phyloP scores from a whole-genome alignment of 2,888 invertebrate species.

The Drosophila lutescens region DNA sequence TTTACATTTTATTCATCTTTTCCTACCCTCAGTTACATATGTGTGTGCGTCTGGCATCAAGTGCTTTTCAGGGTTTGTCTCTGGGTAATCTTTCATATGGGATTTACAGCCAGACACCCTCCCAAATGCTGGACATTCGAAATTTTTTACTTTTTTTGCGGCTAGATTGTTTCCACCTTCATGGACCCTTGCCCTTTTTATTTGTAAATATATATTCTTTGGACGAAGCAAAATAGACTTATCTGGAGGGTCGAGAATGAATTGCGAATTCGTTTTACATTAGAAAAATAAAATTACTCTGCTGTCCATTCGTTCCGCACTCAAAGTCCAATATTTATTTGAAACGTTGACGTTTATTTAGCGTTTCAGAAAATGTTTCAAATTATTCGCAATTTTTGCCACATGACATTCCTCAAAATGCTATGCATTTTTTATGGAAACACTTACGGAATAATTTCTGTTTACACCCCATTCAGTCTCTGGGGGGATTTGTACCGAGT shows the following conservation, averaged over 20 bases:
- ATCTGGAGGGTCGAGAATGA: slow-evolving; percentile 26
- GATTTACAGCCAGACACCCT: slow-evolving; percentile 81
- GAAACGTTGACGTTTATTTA: slow-evolving; percentile 14
- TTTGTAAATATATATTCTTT: slow-evolving; percentile 75
- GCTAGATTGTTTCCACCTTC: slow-evolving; percentile 46
- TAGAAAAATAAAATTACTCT: slow-evolving; percentile 17
- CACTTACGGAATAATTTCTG: slow-evolving; percentile 77
- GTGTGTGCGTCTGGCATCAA: slow-evolving; percentile 38
- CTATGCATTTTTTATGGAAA: slow-evolving; percentile 70
- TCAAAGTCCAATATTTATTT: slow-evolving; percentile 24
- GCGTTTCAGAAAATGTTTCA: slow-evolving; percentile 8
- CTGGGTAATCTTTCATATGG: slow-evolving; percentile 82
- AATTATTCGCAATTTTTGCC: slow-evolving; percentile 12
- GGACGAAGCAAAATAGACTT: slow-evolving; percentile 30
- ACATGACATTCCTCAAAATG: slow-evolving; percentile 36
- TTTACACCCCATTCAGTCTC: slow-evolving; percentile 40
- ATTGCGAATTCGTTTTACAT: slow-evolving; percentile 45
- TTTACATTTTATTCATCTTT: slow-evolving; percentile 76
- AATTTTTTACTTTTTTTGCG: slow-evolving; percentile 45
- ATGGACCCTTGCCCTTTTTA: slow-evolving; percentile 50
- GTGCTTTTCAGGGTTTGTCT: slow-evolving; percentile 48
- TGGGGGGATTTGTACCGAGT: slow-evolving; percentile 41
- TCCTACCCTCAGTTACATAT: slow-evolving; percentile 26
- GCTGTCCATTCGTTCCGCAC: slow-evolving; percentile 11
- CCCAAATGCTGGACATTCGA: slow-evolving; percentile 40